Evolutionary conservation across 2,888 invertebrate species (phyloP), one percentile per base, ranked within the genome.

Genomic region (Dynastes tityus): DNA sequence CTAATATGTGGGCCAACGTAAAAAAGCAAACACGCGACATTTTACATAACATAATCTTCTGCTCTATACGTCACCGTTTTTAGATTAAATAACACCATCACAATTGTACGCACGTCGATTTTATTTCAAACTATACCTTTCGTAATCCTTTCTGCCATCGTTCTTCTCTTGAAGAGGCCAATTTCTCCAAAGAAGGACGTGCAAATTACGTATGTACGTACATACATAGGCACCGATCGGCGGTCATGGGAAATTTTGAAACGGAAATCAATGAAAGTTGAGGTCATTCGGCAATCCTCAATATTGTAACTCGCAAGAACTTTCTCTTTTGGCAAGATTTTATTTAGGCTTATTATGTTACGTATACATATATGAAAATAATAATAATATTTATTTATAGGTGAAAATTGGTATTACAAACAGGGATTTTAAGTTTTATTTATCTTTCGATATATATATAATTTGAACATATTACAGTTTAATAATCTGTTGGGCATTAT

Each of bases 291-390:
- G 71, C 73, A 78, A 78, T 73, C n/a, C 68, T 68, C 68, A 71
- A 77, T 79, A 78, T 71, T 58, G 78, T 71, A 76, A 80, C 80
- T 80, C 73, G 78, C 77, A 81, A 80, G 79, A 77, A 83, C 83
- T 83, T 83, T 83, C 83, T 81, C 83, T 78, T 61, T 80, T 58
- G 55, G 55, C 65, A 67, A 67, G 40, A 65, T 37, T 67, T 67
- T 67, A 67, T 64, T 64, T 64, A 64, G 22, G 65, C 45, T 67
- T 67, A 67, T 67, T 67, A 45, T 8, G 40, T 45, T 67, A 67
- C 65, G 40, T 67, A 9, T 40, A 45, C n/a, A 16, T 16, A 55
- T 22, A 22, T 55, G 40, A 8, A 55, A 13, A 55, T 16, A 55
- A 55, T 5, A n/a, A 55, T 16, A 16, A 16, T 16, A 16, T 16